phyloP scores from a whole-genome alignment of 2,888 invertebrate species.

The Ophraella communa region DNA sequence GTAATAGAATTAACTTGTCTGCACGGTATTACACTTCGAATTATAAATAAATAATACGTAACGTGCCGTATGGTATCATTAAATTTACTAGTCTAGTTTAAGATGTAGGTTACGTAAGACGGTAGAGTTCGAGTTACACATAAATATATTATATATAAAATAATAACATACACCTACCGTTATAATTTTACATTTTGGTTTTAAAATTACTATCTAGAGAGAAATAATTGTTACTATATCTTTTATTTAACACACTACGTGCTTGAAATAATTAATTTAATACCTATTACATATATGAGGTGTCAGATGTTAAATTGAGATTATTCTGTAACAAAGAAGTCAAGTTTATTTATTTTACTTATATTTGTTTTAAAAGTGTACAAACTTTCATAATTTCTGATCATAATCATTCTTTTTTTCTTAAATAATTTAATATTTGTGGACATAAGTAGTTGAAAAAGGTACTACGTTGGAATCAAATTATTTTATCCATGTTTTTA shows the following conservation, averaged over 20 bases:
- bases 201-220: background rate
- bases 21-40: background rate
- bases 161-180: background rate
- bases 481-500: too few relatives aligned
- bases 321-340: background rate
- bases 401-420: too few relatives aligned
- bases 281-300: background rate
- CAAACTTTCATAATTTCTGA: too few relatives aligned
- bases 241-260: background rate
- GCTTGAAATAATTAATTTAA: background rate
- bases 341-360: too few relatives aligned
- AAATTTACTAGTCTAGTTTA: constrained; percentile 9
- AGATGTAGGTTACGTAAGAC: constrained; percentile 13
- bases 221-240: background rate
- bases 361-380: too few relatives aligned
- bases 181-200: background rate
- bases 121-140: constrained; percentile 15
- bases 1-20: background rate
- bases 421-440: too few relatives aligned
- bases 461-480: too few relatives aligned
- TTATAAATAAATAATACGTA: background rate
- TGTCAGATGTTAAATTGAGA: background rate
- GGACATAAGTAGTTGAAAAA: too few relatives aligned
- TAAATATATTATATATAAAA: constrained; percentile 3
- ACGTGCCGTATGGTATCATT: constrained; percentile 1